Percentiles rank a stretch among this genome's conserved stretches.
Conservation (phyloP, 2,113 vertebrate genomes). For the Spea multiplicata region DNA sequence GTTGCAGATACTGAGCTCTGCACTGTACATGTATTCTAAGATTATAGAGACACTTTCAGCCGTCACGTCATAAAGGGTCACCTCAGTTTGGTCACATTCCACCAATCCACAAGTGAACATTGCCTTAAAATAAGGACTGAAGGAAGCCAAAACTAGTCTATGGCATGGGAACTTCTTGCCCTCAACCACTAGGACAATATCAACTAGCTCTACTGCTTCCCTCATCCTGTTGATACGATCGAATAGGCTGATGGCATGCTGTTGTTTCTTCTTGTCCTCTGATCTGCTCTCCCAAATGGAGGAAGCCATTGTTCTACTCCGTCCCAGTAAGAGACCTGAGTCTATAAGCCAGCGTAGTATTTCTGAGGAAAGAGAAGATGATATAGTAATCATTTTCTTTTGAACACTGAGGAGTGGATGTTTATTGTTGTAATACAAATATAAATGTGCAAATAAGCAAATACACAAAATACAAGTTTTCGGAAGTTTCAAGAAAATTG, state of each 20-base stretch:
- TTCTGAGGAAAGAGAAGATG: too few relatives aligned
- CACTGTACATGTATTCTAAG: conserved; percentile 85
- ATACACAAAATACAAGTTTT: too few relatives aligned
- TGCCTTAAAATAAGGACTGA: conserved; percentile 91
- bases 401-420: too few relatives aligned
- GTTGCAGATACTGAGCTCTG: conserved; percentile 72
- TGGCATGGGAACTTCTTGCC: conserved; percentile 89
- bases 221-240: conserved; percentile 82
- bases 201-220: conserved; percentile 78
- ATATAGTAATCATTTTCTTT: too few relatives aligned
- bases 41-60: conserved; percentile 81
- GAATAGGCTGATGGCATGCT: conserved; percentile 77
- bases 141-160: conserved; percentile 84
- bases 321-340: too few relatives aligned
- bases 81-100: conserved; percentile 79
- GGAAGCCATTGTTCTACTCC: too few relatives aligned
- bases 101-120: conserved; percentile 95
- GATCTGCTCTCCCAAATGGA: conserved; percentile 72
- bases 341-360: too few relatives aligned
- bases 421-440: too few relatives aligned
- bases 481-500: too few relatives aligned
- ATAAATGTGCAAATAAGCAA: too few relatives aligned
- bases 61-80: conserved; percentile 76
- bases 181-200: conserved; percentile 86
- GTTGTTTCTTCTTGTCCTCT: conserved; percentile 57